These are phyloP conservation scores for Todus mexicanus DNA, from an alignment of 2,797 vertebrate species.

Conservation along the genomic window DNA sequence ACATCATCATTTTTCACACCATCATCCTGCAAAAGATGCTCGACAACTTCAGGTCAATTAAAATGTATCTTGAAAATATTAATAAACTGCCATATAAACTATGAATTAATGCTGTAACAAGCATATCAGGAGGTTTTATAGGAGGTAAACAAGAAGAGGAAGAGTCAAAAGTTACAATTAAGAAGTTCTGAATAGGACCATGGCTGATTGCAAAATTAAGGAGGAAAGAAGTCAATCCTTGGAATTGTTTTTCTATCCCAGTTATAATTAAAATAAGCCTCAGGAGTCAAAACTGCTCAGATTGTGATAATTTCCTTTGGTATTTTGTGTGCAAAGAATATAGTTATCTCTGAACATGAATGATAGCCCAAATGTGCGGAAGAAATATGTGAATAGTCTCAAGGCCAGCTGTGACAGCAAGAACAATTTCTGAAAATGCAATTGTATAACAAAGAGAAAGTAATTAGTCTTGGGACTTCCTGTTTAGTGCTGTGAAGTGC, in stretches of 20 bases:
- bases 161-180: neutral
- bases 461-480: slow-evolving; percentile 51
- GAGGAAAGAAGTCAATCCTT: neutral
- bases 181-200: neutral
- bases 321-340: slow-evolving; percentile 26
- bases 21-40: neutral
- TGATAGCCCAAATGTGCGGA: neutral
- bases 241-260: neutral
- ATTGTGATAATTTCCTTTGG: slow-evolving; percentile 30
- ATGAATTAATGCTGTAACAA: neutral
- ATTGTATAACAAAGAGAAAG: slow-evolving; percentile 30
- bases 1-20: neutral
- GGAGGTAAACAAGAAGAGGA: neutral
- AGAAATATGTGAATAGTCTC: slow-evolving; percentile 41
- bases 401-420: slow-evolving; percentile 54
- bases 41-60: neutral
- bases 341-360: slow-evolving; percentile 19
- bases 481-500: slow-evolving; percentile 17
- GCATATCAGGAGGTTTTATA: neutral
- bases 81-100: neutral
- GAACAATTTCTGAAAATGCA: slow-evolving; percentile 45
- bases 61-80: neutral
- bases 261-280: slow-evolving; percentile 34
- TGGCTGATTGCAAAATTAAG: neutral
- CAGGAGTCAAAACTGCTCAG: neutral